Evolutionary conservation across 2,113 vertebrate species (phyloP), one percentile per base, ranked within the genome.

Genomic region (Oncorhynchus clarkii): DNA sequence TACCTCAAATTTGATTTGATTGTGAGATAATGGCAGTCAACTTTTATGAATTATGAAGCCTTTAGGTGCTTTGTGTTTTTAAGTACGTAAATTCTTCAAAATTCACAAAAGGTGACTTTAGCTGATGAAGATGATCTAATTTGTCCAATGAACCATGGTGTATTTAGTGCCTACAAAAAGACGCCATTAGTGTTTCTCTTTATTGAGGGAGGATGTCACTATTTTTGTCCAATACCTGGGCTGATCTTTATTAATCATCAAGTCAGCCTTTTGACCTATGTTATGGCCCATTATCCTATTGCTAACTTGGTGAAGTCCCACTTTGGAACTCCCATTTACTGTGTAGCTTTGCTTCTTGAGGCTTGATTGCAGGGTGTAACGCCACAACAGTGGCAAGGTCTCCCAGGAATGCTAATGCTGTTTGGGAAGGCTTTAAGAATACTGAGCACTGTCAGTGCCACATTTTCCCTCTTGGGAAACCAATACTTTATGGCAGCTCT

Each of bases 161-260:
- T 9, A 45, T 9, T 45, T 45, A 45, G 39, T 45, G 39, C 39
- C 39, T 45, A 45, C 39, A 45, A 45, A 45, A 45, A 11, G 39
- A 45, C 39, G 0, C 39, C 39, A 45, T 45, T 45, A 45, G 9
- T 45, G 9, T 11, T 45, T 45, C 9, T 45, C 39, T 45, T 11
- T 45, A 11, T 76, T 80, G 64, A 73, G 71, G 70, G 77, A 83
- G 79, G 80, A 85, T 78, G 74, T 20, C 62, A 54, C 80, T 90
- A 78, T 89, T 86, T 9, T 16, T 65, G 73, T 77, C 73, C 11
- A 59, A 65, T 79, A 80, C 51, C 29, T 70, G 45, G 69, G 39
- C 48, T 64, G 74, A 79, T 74, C 59, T 73, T 84, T 82, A 86
- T 89, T 70, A 82, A 82, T 86, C 82, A 79, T 67, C 72, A 65